phyloP scores from a whole-genome alignment of 2,888 invertebrate genomes.

The Sericinus montela region DNA sequence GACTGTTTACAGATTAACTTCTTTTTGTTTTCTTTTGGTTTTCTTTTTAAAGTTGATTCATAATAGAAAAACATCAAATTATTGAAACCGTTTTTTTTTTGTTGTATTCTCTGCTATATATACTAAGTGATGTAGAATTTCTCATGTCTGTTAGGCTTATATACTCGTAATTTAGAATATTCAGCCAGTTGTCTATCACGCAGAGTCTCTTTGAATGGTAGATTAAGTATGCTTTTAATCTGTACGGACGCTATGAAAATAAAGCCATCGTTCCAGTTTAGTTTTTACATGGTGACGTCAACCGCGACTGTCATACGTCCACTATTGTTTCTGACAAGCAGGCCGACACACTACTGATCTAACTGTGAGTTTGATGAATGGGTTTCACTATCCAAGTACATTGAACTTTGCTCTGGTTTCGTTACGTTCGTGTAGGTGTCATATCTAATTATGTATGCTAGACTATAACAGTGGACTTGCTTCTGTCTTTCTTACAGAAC shows the following conservation, averaged over 20 bases:
- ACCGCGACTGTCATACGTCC: slow-evolving; percentile 46
- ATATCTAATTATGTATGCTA: slow-evolving; percentile 39
- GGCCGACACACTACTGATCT: slow-evolving; percentile 51
- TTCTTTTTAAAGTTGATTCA: no score
- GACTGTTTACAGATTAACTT: no score
- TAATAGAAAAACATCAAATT: no score
- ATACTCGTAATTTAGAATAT: no score
- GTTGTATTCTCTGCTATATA: no score
- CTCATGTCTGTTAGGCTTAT: no score
- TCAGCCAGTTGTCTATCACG: no score
- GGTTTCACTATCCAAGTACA: slow-evolving; percentile 64
- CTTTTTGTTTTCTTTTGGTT: no score
- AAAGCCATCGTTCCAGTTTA: slow-evolving; percentile 38
- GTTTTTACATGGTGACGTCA: slow-evolving; percentile 51
- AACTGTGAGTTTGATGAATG: slow-evolving; percentile 66
- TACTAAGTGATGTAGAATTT: no score
- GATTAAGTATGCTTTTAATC: background rate
- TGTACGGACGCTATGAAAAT: slow-evolving; percentile 30
- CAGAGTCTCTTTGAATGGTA: background rate
- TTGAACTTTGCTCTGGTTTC: slow-evolving; percentile 70
- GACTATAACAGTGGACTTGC: background rate
- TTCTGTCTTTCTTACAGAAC: slow-evolving; percentile 17
- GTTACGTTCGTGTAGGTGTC: slow-evolving; percentile 50
- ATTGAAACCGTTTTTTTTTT: no score
- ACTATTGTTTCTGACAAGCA: slow-evolving; percentile 49